A percentile compares a stretch with the other conserved stretches of the same genome.
Conservation (phyloP, 2,888 invertebrate species). For the Tipula vernalis region DNA sequence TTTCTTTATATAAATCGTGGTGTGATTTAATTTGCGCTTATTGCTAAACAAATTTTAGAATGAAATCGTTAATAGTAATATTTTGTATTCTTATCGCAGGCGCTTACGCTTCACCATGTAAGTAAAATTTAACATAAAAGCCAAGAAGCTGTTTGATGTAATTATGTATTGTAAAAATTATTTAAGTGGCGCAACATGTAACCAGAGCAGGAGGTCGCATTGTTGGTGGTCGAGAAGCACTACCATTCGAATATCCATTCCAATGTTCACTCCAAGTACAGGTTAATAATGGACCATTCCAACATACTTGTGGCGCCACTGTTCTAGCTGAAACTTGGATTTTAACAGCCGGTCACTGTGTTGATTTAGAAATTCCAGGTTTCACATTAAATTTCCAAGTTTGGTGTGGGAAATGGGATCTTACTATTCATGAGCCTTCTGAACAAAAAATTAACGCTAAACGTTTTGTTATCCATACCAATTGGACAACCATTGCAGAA, state of each 20-base stretch:
- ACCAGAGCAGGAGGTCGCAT: not conserved
- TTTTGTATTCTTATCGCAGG: not conserved
- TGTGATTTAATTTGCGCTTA: not conserved
- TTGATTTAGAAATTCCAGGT: not conserved
- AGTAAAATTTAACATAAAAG: not conserved
- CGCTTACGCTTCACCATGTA: not conserved
- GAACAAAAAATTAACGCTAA: not conserved
- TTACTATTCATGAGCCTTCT: not conserved
- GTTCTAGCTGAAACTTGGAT: not conserved
- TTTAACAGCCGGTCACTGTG: not conserved
- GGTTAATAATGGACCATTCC: not conserved
- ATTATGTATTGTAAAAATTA: too few species aligned
- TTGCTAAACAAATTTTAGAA: not conserved
- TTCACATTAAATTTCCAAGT: not conserved
- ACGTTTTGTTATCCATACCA: not conserved
- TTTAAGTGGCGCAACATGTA: not conserved
- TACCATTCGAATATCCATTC: not conserved
- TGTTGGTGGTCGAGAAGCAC: not conserved
- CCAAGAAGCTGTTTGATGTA: too few species aligned
- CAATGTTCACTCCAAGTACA: not conserved
- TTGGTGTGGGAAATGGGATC: constrained; percentile 4
- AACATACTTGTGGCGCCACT: not conserved
- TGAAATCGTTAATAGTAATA: not conserved
- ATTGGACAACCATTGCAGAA: not conserved
- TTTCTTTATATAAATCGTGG: not conserved